phyloP scores from a whole-genome alignment of 37 sponge, comb jelly and placozoan genomes.

The Aplysina aerophoba region DNA sequence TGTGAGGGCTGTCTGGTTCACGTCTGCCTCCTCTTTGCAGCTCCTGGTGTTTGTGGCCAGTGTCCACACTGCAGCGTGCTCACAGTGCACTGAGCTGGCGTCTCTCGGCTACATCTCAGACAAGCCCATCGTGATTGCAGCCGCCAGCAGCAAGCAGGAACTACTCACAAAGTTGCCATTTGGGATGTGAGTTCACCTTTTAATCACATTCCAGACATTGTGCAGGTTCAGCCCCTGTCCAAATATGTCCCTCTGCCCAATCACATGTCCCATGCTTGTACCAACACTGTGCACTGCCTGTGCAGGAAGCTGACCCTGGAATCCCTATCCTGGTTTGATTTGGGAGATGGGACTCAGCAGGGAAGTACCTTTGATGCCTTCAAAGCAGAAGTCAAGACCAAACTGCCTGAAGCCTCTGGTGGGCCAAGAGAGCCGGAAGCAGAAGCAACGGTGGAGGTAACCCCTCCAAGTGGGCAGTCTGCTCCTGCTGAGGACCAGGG shows the following conservation, averaged over 20 bases:
- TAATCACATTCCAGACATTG: too few relatives aligned
- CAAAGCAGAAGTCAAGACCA: neutral
- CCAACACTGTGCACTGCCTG: neutral
- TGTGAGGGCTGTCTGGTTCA: neutral
- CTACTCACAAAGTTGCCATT: slow-evolving; percentile 50
- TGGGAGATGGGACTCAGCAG: slow-evolving; percentile 39
- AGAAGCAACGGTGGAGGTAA: too few relatives aligned
- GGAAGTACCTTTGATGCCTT: slow-evolving; percentile 10
- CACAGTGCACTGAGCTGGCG: slow-evolving; percentile 74
- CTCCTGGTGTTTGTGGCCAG: slow-evolving; percentile 65
- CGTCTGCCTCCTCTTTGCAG: neutral
- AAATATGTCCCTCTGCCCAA: slow-evolving; percentile 10
- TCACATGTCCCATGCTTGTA: neutral
- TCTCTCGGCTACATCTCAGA: slow-evolving; percentile 95
- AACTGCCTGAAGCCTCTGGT: too few relatives aligned
- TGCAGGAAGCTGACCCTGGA: slow-evolving; percentile 50
- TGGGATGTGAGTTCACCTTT: slow-evolving; percentile 73
- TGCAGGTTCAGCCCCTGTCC: neutral
- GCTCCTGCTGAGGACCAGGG: neutral
- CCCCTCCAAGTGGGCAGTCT: too few relatives aligned
- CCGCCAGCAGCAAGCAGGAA: slow-evolving; percentile 23
- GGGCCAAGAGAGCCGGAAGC: too few relatives aligned
- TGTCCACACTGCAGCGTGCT: slow-evolving; percentile 61
- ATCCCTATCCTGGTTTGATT: slow-evolving; percentile 54
- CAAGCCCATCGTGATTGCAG: slow-evolving; percentile 80